These are phyloP conservation scores for Sinocyclocheilus rhinocerous DNA, from an alignment of 2,113 vertebrate genomes.

Conservation along the genomic window DNA sequence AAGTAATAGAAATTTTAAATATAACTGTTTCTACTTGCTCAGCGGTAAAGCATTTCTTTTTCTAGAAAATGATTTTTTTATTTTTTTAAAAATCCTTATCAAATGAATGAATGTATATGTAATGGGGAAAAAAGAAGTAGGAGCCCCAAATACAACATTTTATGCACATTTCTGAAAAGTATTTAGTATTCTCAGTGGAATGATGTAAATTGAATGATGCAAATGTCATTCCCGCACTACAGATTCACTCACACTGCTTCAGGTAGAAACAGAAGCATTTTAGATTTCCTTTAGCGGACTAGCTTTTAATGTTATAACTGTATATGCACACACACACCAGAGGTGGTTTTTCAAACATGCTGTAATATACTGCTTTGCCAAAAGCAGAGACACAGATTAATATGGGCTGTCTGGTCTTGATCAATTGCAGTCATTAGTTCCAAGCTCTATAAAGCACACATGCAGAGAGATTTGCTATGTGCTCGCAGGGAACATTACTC, in stretches of 20 bases:
- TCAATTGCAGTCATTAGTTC: slow-evolving; percentile 54
- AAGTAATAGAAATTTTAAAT: no score
- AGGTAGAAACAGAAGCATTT: not conserved
- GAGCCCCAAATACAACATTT: not conserved
- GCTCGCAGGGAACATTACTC: slow-evolving; percentile 64
- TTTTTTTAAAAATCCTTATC: no score
- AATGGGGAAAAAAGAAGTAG: not conserved
- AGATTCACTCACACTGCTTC: not conserved
- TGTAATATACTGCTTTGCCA: not conserved
- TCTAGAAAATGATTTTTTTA: no score
- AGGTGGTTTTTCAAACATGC: not conserved
- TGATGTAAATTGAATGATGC: not conserved
- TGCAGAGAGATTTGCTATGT: slow-evolving; percentile 34
- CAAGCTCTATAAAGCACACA: slow-evolving; percentile 32
- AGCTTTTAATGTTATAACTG: no score
- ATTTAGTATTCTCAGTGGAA: not conserved
- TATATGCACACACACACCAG: not conserved
- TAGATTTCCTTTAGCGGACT: not conserved
- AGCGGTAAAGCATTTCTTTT: no score
- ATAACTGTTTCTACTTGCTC: no score
- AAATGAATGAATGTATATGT: no score
- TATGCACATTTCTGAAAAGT: not conserved
- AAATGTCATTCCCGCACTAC: not conserved
- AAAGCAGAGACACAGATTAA: slow-evolving; percentile 42
- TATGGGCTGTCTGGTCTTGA: slow-evolving; percentile 50